A percentile compares a stretch with the other conserved stretches of the same genome.
Conservation (phyloP, 1,140 invertebrate genomes). For the Lycorma delicatula region DNA sequence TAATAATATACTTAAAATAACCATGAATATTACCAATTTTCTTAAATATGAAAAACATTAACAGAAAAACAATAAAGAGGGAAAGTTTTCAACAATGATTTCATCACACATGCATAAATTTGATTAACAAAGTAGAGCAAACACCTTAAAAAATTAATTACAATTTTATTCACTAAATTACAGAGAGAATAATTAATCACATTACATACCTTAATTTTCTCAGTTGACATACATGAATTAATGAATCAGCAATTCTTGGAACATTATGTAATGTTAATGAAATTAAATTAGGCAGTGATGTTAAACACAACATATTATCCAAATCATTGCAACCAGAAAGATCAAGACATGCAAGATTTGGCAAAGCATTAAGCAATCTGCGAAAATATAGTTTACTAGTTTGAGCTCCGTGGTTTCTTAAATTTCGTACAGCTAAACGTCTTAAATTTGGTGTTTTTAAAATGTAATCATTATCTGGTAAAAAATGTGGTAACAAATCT, state of each 20-base stretch:
- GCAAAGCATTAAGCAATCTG: constrained; percentile 47
- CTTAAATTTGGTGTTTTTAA: constrained; percentile 56
- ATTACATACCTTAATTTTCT: constrained; percentile 39
- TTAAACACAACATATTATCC: constrained; percentile 46
- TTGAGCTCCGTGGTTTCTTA: constrained; percentile 39
- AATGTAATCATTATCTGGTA: constrained; percentile 35
- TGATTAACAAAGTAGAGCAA: too few relatives aligned
- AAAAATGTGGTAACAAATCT: constrained; percentile 21
- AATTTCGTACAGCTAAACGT: constrained; percentile 49
- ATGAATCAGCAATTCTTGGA: neutral
- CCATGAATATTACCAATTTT: too few relatives aligned
- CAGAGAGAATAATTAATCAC: too few relatives aligned
- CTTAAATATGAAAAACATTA: too few relatives aligned
- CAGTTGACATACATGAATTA: constrained; percentile 8
- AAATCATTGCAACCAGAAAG: constrained; percentile 60
- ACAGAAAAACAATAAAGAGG: too few relatives aligned
- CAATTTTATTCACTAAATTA: too few relatives aligned
- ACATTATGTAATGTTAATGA: constrained; percentile 23
- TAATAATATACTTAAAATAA: too few relatives aligned
- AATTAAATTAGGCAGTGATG: constrained; percentile 50
- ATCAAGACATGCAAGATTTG: constrained; percentile 64
- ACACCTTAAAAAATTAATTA: too few relatives aligned
- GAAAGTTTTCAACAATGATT: too few relatives aligned
- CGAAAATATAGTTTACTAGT: constrained; percentile 45
- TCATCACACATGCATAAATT: too few relatives aligned